These are phyloP conservation scores for Byasa hedistus DNA, from an alignment of 2,888 invertebrate species.

Conservation along the genomic window DNA sequence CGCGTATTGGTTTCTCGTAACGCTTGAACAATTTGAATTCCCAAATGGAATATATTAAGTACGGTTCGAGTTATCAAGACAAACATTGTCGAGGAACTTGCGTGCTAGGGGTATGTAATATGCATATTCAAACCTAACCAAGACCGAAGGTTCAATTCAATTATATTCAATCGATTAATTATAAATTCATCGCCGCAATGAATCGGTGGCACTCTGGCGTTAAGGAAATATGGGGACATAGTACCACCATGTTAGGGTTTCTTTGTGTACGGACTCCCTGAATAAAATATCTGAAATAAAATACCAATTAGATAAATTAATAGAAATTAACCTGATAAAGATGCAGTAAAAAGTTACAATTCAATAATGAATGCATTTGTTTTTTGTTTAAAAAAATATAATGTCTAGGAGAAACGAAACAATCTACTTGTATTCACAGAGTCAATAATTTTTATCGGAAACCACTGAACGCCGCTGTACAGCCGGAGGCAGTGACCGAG, in stretches of 20 bases:
- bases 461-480: conserved; percentile 6
- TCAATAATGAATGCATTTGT: too few relatives aligned
- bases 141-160: neutral
- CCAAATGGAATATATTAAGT: neutral
- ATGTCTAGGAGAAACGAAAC: neutral
- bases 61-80: neutral
- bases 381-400: too few relatives aligned
- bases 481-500: conserved; percentile 1
- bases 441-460: conserved; percentile 22
- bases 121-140: neutral
- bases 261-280: too few relatives aligned
- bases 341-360: too few relatives aligned
- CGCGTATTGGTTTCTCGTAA: neutral
- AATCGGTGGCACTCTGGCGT: neutral
- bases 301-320: too few relatives aligned
- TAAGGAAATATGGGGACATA: neutral
- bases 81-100: neutral
- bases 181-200: too few relatives aligned
- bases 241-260: too few relatives aligned
- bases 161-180: too few relatives aligned
- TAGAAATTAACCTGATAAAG: too few relatives aligned
- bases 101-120: neutral
- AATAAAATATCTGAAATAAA: too few relatives aligned
- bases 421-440: neutral
- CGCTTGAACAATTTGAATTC: neutral